Conservation (phyloP, 2,113 vertebrate genomes). For the Ceratotherium simum region DNA sequence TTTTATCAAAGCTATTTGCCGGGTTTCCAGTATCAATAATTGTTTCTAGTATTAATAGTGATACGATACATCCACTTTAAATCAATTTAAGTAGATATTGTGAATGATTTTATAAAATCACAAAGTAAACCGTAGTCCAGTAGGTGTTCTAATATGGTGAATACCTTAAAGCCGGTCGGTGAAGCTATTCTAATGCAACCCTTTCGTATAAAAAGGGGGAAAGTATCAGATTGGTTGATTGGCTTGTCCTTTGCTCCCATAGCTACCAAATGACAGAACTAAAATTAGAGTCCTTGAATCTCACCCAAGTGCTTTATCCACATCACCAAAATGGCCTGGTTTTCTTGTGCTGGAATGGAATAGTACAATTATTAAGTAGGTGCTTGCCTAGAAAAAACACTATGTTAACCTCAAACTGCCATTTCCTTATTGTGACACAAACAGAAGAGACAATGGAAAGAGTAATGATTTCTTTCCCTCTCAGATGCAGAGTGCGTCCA, state of each 20-base stretch:
- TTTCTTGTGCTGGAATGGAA: slow-evolving; percentile 14
- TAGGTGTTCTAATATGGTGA: not conserved
- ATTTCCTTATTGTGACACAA: slow-evolving; percentile 74
- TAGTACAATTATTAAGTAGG: slow-evolving; percentile 74
- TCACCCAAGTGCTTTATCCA: slow-evolving; percentile 66
- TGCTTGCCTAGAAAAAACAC: slow-evolving; percentile 66
- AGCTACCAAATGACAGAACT: slow-evolving; percentile 65
- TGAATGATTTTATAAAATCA: not conserved
- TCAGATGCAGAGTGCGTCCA: not conserved
- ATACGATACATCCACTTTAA: not conserved
- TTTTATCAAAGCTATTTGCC: not conserved
- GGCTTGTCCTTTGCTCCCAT: slow-evolving; percentile 25
- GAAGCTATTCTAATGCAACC: not conserved
- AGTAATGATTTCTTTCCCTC: slow-evolving; percentile 32
- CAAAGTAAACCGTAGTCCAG: not conserved
- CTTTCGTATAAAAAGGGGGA: not conserved
- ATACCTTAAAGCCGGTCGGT: not conserved
- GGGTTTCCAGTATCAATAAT: not conserved
- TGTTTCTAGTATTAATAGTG: not conserved
- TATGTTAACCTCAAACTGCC: slow-evolving; percentile 78
- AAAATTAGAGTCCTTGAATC: slow-evolving; percentile 67
- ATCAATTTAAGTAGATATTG: not conserved
- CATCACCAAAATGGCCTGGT: slow-evolving; percentile 71
- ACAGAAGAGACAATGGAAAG: slow-evolving; percentile 56
- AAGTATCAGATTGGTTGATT: not conserved